These are phyloP conservation scores for Tridacna crocea DNA, from an alignment of 2,888 invertebrate genomes.

Conservation along the genomic window DNA sequence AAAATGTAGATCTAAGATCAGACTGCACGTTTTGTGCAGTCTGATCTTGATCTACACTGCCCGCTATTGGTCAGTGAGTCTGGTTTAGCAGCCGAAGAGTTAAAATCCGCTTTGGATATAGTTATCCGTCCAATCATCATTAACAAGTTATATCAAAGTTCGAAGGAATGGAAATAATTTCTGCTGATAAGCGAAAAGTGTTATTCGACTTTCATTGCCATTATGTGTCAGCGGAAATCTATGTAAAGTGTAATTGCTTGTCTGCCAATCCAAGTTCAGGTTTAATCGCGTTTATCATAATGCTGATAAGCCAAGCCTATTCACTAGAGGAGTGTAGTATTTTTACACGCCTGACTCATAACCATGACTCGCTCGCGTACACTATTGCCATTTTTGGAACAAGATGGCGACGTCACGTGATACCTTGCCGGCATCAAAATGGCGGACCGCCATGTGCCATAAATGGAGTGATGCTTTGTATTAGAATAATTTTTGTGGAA, in stretches of 20 bases:
- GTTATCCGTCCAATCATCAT: too few relatives aligned
- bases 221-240: not conserved
- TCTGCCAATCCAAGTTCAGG: slow-evolving; percentile 17
- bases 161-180: too few relatives aligned
- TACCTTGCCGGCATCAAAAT: slow-evolving; percentile 36
- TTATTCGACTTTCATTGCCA: too few relatives aligned
- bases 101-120: too few relatives aligned
- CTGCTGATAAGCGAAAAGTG: too few relatives aligned
- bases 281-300: slow-evolving; percentile 17
- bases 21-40: too few relatives aligned
- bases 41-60: too few relatives aligned
- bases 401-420: slow-evolving; percentile 62
- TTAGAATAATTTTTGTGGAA: too few relatives aligned
- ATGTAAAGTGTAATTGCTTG: slow-evolving; percentile 23
- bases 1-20: too few relatives aligned
- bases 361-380: slow-evolving; percentile 11
- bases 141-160: too few relatives aligned
- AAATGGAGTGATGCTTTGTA: slow-evolving; percentile 10
- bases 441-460: slow-evolving; percentile 91
- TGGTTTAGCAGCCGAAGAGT: too few relatives aligned
- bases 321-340: slow-evolving; percentile 22
- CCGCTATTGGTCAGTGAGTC: too few relatives aligned
- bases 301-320: slow-evolving; percentile 55
- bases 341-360: slow-evolving; percentile 50
- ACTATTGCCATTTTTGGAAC: slow-evolving; percentile 49